phyloP scores from a whole-genome alignment of 1,140 invertebrate species.

The Panagrolaimus sp. region DNA sequence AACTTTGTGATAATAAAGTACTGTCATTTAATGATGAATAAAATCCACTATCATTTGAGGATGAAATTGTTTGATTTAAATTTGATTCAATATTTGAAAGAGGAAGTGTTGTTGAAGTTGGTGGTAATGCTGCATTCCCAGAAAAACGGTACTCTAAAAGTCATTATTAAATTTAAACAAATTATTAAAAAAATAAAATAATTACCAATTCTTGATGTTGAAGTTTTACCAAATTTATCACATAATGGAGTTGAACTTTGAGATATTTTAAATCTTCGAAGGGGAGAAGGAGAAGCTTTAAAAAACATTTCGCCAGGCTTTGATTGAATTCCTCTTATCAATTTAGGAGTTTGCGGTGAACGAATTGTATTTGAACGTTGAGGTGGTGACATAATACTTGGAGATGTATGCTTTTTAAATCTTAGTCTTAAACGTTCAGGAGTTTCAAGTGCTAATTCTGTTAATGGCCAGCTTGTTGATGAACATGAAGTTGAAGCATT shows the following conservation, averaged over 20 bases:
- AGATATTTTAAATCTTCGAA: not conserved
- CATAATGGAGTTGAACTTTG: not conserved
- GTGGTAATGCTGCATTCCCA: no score
- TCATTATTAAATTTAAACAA: no score
- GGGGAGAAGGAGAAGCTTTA: not conserved
- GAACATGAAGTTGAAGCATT: not conserved
- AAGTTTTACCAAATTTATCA: not conserved
- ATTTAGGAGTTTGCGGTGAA: not conserved
- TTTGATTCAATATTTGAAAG: no score
- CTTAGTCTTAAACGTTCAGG: not conserved
- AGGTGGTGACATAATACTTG: not conserved
- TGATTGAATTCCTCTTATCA: not conserved
- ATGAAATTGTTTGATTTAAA: no score
- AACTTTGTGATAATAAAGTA: no score
- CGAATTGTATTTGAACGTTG: not conserved
- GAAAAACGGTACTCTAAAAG: no score
- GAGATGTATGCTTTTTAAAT: not conserved
- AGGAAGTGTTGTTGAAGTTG: no score
- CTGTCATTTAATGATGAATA: no score
- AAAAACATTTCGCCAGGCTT: not conserved
- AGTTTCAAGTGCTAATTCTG: constrained; percentile 3
- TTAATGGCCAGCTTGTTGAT: not conserved
- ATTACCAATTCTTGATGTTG: not conserved
- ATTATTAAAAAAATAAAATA: no score
- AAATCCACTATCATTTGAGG: no score